Evolutionary conservation across 2,113 vertebrate species (phyloP).

Genomic region (Tachycineta bicolor): DNA sequence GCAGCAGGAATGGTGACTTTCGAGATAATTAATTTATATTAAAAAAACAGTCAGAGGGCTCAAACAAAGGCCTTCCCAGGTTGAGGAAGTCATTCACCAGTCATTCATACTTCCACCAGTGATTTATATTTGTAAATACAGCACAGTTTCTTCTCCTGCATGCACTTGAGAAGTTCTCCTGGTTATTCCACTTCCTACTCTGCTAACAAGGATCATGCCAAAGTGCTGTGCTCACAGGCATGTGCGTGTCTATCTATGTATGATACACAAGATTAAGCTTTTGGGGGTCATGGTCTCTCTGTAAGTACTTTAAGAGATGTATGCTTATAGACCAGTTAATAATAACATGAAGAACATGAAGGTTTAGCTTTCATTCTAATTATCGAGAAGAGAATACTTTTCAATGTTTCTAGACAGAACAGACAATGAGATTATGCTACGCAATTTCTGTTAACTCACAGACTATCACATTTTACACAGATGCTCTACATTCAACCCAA

Average conservation of each 20-base stretch:
- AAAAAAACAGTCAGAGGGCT: background rate
- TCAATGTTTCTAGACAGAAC: background rate
- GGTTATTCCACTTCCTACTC: background rate
- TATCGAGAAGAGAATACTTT: background rate
- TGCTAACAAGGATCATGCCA: background rate
- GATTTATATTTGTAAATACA: background rate
- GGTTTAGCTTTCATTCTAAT: background rate
- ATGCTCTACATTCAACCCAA: background rate
- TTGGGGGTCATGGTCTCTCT: background rate
- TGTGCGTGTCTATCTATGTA: too few species aligned
- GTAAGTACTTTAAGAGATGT: background rate
- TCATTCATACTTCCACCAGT: background rate
- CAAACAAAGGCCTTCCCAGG: background rate
- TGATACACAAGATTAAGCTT: background rate
- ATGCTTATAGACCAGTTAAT: background rate
- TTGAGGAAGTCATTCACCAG: background rate
- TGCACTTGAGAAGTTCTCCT: background rate
- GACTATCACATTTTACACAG: background rate
- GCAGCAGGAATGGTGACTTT: background rate
- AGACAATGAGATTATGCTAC: background rate
- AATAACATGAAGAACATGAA: background rate
- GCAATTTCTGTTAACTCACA: background rate
- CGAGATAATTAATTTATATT: background rate
- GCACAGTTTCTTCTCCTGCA: background rate
- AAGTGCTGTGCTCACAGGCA: accelerated